These are phyloP conservation scores for Irena cyanogastra DNA, from an alignment of 2,113 vertebrate species.

Conservation along the genomic window DNA sequence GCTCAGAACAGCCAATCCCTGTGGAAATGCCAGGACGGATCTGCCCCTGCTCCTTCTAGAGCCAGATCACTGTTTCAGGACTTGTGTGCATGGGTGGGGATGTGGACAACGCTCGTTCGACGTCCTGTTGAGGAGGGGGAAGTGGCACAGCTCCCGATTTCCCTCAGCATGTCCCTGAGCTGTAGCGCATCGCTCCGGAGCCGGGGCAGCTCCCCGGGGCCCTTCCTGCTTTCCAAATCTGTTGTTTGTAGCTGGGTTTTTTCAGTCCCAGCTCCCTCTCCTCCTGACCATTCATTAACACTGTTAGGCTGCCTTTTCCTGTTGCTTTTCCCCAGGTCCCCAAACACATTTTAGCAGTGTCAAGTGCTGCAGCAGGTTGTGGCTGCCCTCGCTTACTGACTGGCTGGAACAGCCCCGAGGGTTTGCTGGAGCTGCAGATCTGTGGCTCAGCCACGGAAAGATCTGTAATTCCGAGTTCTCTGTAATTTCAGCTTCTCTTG, in stretches of 20 bases:
- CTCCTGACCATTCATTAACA: neutral
- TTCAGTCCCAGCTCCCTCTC: neutral
- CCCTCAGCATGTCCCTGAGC: neutral
- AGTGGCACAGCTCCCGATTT: neutral
- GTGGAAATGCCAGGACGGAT: neutral
- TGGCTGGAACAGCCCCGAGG: neutral
- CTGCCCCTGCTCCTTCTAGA: neutral
- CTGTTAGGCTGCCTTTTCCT: neutral
- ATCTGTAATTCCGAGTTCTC: neutral
- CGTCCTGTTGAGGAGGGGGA: neutral
- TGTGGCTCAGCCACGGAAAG: neutral
- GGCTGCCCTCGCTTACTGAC: neutral
- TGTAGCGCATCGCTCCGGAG: accelerated
- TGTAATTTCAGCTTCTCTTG: neutral
- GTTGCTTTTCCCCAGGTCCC: neutral
- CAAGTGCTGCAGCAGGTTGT: neutral
- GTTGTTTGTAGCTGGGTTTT: neutral
- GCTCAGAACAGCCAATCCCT: neutral
- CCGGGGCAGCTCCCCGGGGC: neutral
- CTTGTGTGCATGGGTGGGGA: accelerated
- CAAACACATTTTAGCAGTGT: neutral
- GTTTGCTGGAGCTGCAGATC: neutral
- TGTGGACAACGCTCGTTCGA: accelerated
- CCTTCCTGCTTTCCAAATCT: neutral
- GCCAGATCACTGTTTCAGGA: neutral